Conservation (phyloP, 2,888 invertebrate genomes). For the Erpobdella octoculata region DNA sequence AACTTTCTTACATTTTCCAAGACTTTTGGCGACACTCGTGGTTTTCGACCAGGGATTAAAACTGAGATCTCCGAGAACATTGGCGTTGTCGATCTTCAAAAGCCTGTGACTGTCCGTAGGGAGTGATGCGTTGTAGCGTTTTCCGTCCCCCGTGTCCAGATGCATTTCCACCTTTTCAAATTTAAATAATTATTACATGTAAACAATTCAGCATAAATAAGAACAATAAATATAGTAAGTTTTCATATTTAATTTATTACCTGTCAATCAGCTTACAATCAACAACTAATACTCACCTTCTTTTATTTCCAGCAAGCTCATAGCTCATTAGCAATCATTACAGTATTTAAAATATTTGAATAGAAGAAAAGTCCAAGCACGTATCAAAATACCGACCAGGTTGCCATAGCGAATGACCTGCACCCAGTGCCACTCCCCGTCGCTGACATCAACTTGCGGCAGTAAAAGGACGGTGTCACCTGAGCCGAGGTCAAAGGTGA, state of each 20-base stretch:
- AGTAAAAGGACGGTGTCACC: slow-evolving; percentile 62
- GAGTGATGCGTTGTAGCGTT: slow-evolving; percentile 36
- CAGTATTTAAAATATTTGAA: too few species aligned
- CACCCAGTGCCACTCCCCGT: slow-evolving; percentile 90
- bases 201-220: background rate
- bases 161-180: background rate
- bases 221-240: background rate
- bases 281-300: too few species aligned
- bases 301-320: too few species aligned
- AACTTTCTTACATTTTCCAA: slow-evolving; percentile 11
- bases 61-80: slow-evolving; percentile 7
- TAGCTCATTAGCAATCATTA: too few species aligned
- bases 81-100: slow-evolving; percentile 15
- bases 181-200: background rate
- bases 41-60: slow-evolving; percentile 9
- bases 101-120: slow-evolving; percentile 29
- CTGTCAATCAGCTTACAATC: too few species aligned
- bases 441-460: slow-evolving; percentile 59
- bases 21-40: background rate
- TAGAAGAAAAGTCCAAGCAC: background rate
- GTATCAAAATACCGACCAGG: slow-evolving; percentile 63
- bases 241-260: background rate
- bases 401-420: slow-evolving; percentile 82
- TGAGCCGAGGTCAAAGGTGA: slow-evolving; percentile 85
- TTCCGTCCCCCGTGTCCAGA: slow-evolving; percentile 14